Base-by-base conservation (phyloP, 2,113 vertebrate genomes). In the Melanocharis versteri region DNA sequence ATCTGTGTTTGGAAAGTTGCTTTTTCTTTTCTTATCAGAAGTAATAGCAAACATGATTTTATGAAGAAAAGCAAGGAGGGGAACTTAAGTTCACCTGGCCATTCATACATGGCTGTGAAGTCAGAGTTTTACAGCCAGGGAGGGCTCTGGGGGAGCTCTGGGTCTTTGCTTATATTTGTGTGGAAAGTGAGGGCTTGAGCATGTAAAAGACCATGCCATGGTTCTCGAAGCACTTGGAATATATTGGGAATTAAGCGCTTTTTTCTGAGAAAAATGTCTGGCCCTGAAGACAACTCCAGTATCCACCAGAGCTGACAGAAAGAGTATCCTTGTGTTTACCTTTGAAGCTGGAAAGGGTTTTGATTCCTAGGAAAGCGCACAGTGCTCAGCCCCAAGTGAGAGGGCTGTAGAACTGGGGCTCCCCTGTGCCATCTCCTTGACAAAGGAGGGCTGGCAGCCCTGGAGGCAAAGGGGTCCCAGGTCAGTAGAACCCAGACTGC, bases 191-290 rank as follows among this genome's bases (percentile, higher is more conserved):
- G n/a, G 71, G 24, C 7, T 42, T 37, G 21, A 42, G 47, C 3
- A 19, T 9, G 9, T 1, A 0, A 69, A 81, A 24, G 24, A 17
- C 30, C 26, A 27, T 35, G 12, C 40, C 28, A 20, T 42, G 20
- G 14, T 51, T 64, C 60, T 37, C 61, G 69, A 78, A 84, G 42
- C 12, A 58, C 17, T 69, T 54, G 30, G 42, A 78, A 82, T 48
- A 45, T 18, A 66, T 2, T 10, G 13, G 30, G 39, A 90, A 82
- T 24, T 17, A 56, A 0, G 1, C 0, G 0, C 7, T 76, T 91
- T 48, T 85, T 0, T 33, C 35, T 57, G 37, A 91, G 66, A 84
- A 47, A 70, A 33, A 11, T 53, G 5, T 66, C 44, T 66, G 16
- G 15, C 21, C 35, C 24, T 47, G 27, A 82, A 60, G 21, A 82